A percentile compares a stretch with the other conserved stretches of the same genome.
Evolutionary conservation across 1,140 invertebrate species (phyloP).

Genomic region (Acyrthosiphon pisum): DNA sequence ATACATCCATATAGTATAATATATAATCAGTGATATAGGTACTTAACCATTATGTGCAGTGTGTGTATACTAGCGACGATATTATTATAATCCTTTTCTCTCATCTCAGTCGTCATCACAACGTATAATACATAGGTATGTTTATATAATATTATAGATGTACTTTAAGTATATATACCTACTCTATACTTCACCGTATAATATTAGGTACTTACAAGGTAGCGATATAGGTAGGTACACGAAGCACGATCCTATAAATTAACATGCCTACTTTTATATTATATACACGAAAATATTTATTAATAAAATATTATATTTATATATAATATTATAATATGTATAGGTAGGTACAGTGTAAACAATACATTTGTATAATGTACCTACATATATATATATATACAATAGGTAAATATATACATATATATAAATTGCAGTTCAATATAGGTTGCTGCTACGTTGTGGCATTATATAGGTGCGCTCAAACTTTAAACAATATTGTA

Average conservation of each 20-base stretch:
- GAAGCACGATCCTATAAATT: not conserved
- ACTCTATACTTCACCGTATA: too few relatives aligned
- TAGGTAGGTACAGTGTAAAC: not conserved
- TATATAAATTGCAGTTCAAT: constrained; percentile 21
- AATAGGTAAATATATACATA: too few relatives aligned
- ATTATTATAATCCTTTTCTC: not conserved
- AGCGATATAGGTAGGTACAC: not conserved
- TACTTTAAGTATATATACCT: too few relatives aligned
- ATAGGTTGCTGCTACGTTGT: not conserved
- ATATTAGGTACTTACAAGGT: not conserved
- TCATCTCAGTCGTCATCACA: not conserved
- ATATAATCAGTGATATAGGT: not conserved
- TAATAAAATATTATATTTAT: too few relatives aligned
- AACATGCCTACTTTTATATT: not conserved
- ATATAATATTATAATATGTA: not conserved
- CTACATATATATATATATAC: too few relatives aligned
- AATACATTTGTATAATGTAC: too few relatives aligned
- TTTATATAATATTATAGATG: too few relatives aligned
- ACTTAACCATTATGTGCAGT: not conserved
- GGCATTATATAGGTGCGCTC: not conserved
- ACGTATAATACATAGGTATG: not conserved
- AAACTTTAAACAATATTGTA: constrained; percentile 34
- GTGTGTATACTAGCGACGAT: not conserved
- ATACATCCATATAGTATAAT: not conserved
- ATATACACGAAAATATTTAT: too few relatives aligned